These are phyloP conservation scores for Lerista edwardsae DNA, from an alignment of 2,797 vertebrate genomes.

Conservation along the genomic window DNA sequence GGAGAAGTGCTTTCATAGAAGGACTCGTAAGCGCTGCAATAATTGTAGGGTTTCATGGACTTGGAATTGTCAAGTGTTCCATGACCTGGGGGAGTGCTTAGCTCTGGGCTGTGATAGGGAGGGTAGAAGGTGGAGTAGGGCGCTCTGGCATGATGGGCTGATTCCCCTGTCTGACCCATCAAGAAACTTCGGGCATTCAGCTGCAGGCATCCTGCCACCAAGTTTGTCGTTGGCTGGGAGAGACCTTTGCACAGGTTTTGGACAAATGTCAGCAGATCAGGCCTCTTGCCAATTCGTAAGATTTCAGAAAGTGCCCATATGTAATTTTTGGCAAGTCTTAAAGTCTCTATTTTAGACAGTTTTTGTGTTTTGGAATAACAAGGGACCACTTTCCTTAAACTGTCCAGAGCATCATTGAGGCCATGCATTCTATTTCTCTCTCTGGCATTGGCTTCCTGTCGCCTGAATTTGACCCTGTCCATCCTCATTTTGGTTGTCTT, in stretches of 20 bases:
- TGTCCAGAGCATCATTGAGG: conserved; percentile 95
- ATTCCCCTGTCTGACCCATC: conserved; percentile 92
- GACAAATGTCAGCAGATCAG: conserved; percentile 95
- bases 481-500: conserved; percentile 84
- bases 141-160: conserved; percentile 85
- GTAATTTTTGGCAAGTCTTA: conserved; percentile 97
- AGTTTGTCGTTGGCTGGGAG: conserved; percentile 97
- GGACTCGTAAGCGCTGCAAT: conserved; percentile 91
- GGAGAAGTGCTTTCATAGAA: conserved; percentile 96
- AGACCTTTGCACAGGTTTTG: conserved; percentile 98
- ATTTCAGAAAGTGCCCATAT: conserved; percentile 99
- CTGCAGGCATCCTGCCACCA: conserved; percentile 97
- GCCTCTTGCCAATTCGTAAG: conserved; percentile 93
- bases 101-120: conserved; percentile 89
- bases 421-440: conserved; percentile 97
- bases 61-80: conserved; percentile 89
- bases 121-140: conserved; percentile 92
- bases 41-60: conserved; percentile 93
- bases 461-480: conserved; percentile 91
- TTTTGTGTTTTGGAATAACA: conserved; percentile 99
- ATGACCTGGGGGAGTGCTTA: conserved; percentile 87
- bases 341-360: conserved; percentile 98
- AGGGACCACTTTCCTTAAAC: conserved; percentile 96
- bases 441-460: conserved; percentile 93
- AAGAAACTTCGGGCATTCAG: conserved; percentile 96